Evolutionary conservation across 53 echinoderm and acorn worm species (phyloP).

Genomic region (Pentamera pediparva): DNA sequence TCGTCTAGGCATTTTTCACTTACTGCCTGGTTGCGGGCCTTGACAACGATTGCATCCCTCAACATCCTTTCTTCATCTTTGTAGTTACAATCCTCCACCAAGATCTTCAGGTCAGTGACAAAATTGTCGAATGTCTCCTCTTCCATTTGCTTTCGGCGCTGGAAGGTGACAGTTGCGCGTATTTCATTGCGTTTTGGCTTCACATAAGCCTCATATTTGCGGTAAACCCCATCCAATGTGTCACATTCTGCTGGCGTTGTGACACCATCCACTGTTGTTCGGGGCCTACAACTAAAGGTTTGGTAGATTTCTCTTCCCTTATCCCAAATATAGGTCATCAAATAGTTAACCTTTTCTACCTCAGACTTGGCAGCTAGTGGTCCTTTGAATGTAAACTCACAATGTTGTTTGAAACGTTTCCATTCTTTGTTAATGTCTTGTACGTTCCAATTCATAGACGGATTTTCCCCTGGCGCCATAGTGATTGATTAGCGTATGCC

Average conservation of each 20-base stretch:
- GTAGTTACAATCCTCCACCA: conserved; percentile 58
- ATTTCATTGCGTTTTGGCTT: conserved; percentile 53
- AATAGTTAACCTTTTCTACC: conserved; percentile 53
- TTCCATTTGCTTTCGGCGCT: conserved; percentile 42
- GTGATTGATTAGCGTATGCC: too few relatives aligned
- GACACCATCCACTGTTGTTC: background rate
- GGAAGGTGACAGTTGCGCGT: conserved; percentile 58
- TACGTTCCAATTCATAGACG: conserved; percentile 32
- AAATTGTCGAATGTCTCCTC: conserved; percentile 58
- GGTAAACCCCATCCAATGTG: conserved; percentile 49
- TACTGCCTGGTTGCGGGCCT: conserved; percentile 8
- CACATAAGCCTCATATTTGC: conserved; percentile 52
- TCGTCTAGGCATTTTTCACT: conserved; percentile 62
- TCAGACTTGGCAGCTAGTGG: conserved; percentile 56
- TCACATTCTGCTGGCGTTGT: conserved; percentile 45
- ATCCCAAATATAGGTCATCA: conserved; percentile 64
- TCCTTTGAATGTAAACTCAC: conserved; percentile 47
- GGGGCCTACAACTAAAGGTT: conserved; percentile 42
- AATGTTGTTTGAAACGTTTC: conserved; percentile 44
- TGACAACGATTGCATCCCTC: conserved; percentile 47
- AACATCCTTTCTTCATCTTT: conserved; percentile 49
- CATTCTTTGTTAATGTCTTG: conserved; percentile 40
- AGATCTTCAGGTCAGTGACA: conserved; percentile 54
- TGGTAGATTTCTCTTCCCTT: conserved; percentile 57
- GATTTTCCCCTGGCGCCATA: conserved; percentile 13